Conservation (phyloP, 2,888 invertebrate genomes). For the Coenonympha glycerion region DNA sequence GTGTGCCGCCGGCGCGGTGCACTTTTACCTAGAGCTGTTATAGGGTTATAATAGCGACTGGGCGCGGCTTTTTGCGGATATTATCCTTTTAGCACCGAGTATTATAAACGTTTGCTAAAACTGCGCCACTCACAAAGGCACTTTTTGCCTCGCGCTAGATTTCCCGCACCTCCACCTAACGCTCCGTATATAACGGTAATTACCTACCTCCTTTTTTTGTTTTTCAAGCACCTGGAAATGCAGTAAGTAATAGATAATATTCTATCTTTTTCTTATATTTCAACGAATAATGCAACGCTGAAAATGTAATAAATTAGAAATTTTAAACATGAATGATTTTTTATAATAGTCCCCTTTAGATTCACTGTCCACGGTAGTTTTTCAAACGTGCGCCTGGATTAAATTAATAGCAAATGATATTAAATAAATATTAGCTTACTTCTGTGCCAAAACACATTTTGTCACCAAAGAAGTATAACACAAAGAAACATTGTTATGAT, state of each 20-base stretch:
- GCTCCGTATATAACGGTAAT: constrained; percentile 23
- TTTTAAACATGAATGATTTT: no score
- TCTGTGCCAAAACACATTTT: no score
- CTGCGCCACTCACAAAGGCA: constrained; percentile 36
- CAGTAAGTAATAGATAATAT: not conserved
- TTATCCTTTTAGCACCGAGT: constrained; percentile 65
- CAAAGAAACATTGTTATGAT: constrained; percentile 13
- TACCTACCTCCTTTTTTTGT: constrained; percentile 17
- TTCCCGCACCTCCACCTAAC: no score
- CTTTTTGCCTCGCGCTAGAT: constrained; percentile 34
- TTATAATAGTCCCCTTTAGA: no score
- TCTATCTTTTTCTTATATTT: no score
- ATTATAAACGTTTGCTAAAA: constrained; percentile 59
- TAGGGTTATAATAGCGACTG: constrained; percentile 45
- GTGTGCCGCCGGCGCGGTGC: constrained; percentile 38
- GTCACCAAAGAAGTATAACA: not conserved
- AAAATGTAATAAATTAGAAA: no score
- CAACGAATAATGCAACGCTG: no score
- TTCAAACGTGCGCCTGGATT: no score
- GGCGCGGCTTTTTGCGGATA: constrained; percentile 60
- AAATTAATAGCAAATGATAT: no score
- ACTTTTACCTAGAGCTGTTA: constrained; percentile 57
- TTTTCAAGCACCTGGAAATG: constrained; percentile 3
- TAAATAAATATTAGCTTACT: no score
- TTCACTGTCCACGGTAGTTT: no score